Base-by-base conservation (phyloP, 2,113 vertebrate species). In the Podarcis cretensis region DNA sequence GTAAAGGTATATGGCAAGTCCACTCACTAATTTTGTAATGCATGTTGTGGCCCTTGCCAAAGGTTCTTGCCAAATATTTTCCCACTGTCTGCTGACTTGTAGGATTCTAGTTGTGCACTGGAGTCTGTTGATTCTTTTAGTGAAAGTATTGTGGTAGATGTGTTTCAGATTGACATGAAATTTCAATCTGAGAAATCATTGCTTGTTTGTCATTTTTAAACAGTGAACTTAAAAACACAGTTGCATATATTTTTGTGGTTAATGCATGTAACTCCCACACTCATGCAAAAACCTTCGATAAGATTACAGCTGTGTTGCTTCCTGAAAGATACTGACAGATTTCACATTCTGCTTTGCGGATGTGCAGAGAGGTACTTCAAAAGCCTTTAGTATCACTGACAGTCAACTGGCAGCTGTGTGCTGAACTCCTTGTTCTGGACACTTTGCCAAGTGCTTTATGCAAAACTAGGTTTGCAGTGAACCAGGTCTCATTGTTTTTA, bases 371-470 rank as follows among this genome's bases (percentile, higher is more conserved):
- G 85, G 91, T 89, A 90, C 88, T 87, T 73, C 94, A 83, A 92
- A 92, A 94, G 95, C 92, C 48, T 93, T 96, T 94, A 94, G 79
- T 96, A 92, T 96, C 95, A 86, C 93, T 95, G 93, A 95, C 95
- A 95, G 94, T 94, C 82, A 86, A 94, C 94, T 93, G 94, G 92
- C 95, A 21, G 91, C 94, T 94, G 1, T 96, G 96, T 97, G 92
- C 96, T 76, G 97, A 97, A 97, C 97, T 96, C 92, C 96, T 94
- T 97, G 97, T 97, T 93, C 97, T 92, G 89, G 96, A 97, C 94
- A 93, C 89, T 93, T 83, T 96, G 97, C 97, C 97, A 97, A 96
- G 95, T 92, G 94, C 94, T 96, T 86, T 92, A 95, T 96, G 96
- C 93, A 96, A 96, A 96, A 95, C 88, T 88, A 92, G 89, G 90